These are phyloP conservation scores for Drepanosiphum platanoidis DNA, from an alignment of 2,888 invertebrate genomes.

Conservation along the genomic window DNA sequence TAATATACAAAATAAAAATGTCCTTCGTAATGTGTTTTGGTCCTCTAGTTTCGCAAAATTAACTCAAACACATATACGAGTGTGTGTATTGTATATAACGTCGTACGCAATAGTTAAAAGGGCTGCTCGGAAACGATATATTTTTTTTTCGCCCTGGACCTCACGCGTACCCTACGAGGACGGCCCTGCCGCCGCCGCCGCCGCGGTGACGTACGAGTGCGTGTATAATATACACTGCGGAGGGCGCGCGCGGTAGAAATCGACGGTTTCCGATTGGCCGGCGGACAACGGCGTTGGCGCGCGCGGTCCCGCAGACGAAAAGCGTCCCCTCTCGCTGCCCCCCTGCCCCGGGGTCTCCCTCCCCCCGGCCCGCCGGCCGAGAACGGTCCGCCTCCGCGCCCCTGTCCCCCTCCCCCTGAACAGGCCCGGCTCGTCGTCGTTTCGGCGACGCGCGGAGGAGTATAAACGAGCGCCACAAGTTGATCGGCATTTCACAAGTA, in stretches of 20 bases:
- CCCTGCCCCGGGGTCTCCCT: background rate
- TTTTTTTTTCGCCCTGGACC: too few relatives aligned
- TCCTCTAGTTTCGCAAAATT: too few relatives aligned
- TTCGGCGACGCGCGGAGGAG: conserved; percentile 46
- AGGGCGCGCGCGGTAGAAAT: background rate
- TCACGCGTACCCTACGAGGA: too few relatives aligned
- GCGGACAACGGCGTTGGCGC: conserved; percentile 20
- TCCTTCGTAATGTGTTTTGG: too few relatives aligned
- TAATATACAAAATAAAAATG: too few relatives aligned
- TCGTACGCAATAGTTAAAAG: too few relatives aligned
- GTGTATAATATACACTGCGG: too few relatives aligned
- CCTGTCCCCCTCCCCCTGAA: background rate
- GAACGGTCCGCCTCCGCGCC: conserved; percentile 6
- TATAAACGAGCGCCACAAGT: conserved; percentile 62
- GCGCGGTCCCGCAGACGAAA: conserved; percentile 17
- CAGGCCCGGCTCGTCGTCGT: background rate
- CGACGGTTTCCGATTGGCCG: conserved; percentile 56
- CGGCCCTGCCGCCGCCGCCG: too few relatives aligned
- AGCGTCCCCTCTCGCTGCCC: background rate
- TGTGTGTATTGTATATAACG: too few relatives aligned
- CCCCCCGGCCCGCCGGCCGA: background rate
- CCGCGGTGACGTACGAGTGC: too few relatives aligned
- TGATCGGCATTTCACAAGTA: conserved; percentile 56
- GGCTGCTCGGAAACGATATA: too few relatives aligned
- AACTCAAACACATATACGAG: too few relatives aligned